These are phyloP conservation scores for Aproaerema taeniolella DNA, from an alignment of 2,888 invertebrate species.

Conservation along the genomic window DNA sequence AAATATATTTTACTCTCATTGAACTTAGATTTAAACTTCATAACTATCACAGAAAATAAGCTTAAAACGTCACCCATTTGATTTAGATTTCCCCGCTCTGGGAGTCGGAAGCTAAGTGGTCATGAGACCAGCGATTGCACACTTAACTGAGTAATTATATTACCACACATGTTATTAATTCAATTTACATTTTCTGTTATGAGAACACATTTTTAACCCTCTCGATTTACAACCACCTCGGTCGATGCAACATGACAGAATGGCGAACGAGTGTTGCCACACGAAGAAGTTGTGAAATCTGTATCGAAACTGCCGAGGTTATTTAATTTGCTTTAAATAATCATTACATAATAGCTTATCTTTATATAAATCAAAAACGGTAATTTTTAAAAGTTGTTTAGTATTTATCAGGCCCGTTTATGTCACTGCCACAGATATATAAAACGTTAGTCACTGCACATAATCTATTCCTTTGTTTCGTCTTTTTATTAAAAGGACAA, in stretches of 20 bases:
- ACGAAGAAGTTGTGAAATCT: no score
- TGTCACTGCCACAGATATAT: no score
- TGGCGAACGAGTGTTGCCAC: conserved; percentile 20
- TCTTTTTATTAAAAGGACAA: no score
- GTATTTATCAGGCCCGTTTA: no score
- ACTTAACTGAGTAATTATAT: conserved; percentile 39
- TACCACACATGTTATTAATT: conserved; percentile 54
- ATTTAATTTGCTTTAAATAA: no score
- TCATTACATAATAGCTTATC: no score
- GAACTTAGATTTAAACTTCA: conserved; percentile 74
- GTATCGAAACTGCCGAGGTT: no score
- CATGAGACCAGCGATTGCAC: conserved; percentile 53
- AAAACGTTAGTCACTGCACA: no score
- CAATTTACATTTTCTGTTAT: conserved; percentile 51
- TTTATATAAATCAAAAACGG: no score
- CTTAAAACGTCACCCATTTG: conserved; percentile 71
- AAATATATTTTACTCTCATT: conserved; percentile 68
- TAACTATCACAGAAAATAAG: conserved; percentile 72
- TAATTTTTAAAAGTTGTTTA: no score
- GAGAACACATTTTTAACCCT: conserved; percentile 29
- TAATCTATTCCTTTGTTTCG: no score
- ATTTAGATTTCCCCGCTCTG: conserved; percentile 31
- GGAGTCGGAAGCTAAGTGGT: conserved; percentile 49
- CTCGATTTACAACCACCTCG: conserved; percentile 30
- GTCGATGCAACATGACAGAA: conserved; percentile 40